Percentiles rank a stretch among this genome's conserved stretches.
phyloP scores from a whole-genome alignment of 2,888 invertebrate species.

The Adineta ricciae region DNA sequence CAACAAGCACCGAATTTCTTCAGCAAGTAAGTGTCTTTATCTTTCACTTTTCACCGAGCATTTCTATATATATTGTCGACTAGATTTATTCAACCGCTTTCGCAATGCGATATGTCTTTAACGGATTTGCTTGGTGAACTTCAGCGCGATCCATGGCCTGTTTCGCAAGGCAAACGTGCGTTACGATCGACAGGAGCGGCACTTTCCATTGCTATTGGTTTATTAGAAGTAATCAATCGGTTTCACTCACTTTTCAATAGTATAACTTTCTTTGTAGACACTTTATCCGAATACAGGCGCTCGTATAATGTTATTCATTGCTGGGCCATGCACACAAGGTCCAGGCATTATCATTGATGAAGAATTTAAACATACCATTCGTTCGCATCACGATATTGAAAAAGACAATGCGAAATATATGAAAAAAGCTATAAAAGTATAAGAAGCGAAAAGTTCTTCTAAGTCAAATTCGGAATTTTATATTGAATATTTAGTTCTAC shows the following conservation, averaged over 20 bases:
- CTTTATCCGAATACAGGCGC: conserved; percentile 95
- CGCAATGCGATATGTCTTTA: conserved; percentile 84
- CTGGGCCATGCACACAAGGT: conserved; percentile 94
- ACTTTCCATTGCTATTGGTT: conserved; percentile 82
- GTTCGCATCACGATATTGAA: conserved; percentile 95
- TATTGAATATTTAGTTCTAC: conserved; percentile 59
- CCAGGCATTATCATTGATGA: conserved; percentile 93
- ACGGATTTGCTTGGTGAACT: conserved; percentile 84
- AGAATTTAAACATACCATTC: conserved; percentile 89
- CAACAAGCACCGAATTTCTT: conserved; percentile 30
- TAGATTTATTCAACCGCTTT: conserved; percentile 83
- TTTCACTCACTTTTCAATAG: no score
- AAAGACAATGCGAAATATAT: conserved; percentile 88
- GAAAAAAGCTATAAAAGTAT: conserved; percentile 76
- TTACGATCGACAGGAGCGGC: conserved; percentile 89
- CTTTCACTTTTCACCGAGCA: background rate
- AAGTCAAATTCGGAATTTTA: background rate
- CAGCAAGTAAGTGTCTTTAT: conserved; percentile 20
- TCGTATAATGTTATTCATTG: conserved; percentile 85
- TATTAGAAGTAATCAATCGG: conserved; percentile 57
- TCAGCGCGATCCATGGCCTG: conserved; percentile 83
- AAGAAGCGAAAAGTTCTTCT: background rate
- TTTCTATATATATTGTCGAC: background rate
- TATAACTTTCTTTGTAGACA: conserved; percentile 53
- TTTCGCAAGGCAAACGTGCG: conserved; percentile 82